A percentile compares a stretch with the other conserved stretches of the same genome.
Evolutionary conservation across 2,113 vertebrate species (phyloP).

Genomic region (Irena cyanogastra): DNA sequence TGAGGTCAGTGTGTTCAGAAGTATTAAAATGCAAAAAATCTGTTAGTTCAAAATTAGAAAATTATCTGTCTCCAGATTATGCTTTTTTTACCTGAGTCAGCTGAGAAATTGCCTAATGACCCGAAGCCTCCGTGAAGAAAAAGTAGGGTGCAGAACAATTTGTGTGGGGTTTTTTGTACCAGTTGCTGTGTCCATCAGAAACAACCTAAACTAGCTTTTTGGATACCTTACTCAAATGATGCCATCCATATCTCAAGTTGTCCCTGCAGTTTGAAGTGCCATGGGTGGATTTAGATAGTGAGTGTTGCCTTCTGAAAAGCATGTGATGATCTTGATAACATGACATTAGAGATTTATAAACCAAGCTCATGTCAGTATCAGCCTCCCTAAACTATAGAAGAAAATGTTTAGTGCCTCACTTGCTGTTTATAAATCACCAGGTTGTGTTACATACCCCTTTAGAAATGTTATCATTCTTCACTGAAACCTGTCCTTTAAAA

Average conservation of each 20-base stretch:
- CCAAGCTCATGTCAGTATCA: not conserved
- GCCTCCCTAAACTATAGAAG: not conserved
- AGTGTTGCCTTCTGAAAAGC: not conserved
- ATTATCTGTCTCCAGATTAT: not conserved
- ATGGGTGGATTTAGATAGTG: not conserved
- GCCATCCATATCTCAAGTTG: not conserved
- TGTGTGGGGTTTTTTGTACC: not conserved
- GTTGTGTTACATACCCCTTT: not conserved
- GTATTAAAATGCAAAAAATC: not conserved
- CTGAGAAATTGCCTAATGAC: not conserved
- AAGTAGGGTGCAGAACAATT: not conserved
- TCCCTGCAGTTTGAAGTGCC: not conserved
- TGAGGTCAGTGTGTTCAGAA: not conserved
- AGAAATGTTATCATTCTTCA: constrained; percentile 52
- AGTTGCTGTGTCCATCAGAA: not conserved
- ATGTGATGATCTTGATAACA: not conserved
- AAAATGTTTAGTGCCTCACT: not conserved
- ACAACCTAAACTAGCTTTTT: not conserved
- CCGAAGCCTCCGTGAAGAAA: not conserved
- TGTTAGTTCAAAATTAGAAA: not conserved
- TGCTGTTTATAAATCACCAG: not conserved
- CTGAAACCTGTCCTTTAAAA: constrained; percentile 56
- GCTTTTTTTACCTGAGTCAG: not conserved
- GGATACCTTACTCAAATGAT: not conserved
- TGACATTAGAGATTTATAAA: not conserved